These are phyloP conservation scores for Drosophila mulleri DNA, from an alignment of 2,888 invertebrate genomes.

Conservation along the genomic window DNA sequence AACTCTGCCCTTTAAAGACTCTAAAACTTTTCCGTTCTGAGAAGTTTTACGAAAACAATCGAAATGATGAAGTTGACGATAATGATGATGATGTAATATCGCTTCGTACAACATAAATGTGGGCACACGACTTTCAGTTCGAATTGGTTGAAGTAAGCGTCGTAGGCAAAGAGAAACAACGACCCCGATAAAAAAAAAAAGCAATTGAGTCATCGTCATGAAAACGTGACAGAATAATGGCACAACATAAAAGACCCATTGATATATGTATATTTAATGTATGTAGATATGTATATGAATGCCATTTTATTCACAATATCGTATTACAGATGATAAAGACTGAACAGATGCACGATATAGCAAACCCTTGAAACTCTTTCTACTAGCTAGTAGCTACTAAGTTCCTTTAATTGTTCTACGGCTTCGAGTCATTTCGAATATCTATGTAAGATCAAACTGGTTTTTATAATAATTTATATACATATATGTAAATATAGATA, in stretches of 20 bases:
- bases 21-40: not conserved
- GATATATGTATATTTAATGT: constrained; percentile 17
- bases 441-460: constrained; percentile 35
- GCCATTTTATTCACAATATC: constrained; percentile 11
- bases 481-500: constrained; percentile 2
- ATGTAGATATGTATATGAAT: not conserved
- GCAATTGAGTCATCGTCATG: constrained; percentile 57
- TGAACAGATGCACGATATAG: not conserved
- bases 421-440: constrained; percentile 1
- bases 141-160: constrained; percentile 25
- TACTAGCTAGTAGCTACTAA: not conserved
- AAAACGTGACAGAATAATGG: constrained; percentile 79
- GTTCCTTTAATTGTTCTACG: not conserved
- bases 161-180: constrained; percentile 22
- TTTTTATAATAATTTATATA: constrained; percentile 29
- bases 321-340: constrained; percentile 17
- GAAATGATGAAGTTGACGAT: constrained; percentile 30
- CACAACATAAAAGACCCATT: constrained; percentile 57
- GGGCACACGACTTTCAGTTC: constrained; percentile 23
- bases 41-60: constrained; percentile 13
- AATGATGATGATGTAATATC: constrained; percentile 51
- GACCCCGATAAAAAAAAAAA: constrained; percentile 33
- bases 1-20: not conserved
- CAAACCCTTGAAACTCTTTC: not conserved
- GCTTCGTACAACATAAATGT: constrained; percentile 29